Evolutionary conservation across 2,888 invertebrate species (phyloP), one percentile per base, ranked within the genome.

Genomic region (Eupithecia tripunctaria): DNA sequence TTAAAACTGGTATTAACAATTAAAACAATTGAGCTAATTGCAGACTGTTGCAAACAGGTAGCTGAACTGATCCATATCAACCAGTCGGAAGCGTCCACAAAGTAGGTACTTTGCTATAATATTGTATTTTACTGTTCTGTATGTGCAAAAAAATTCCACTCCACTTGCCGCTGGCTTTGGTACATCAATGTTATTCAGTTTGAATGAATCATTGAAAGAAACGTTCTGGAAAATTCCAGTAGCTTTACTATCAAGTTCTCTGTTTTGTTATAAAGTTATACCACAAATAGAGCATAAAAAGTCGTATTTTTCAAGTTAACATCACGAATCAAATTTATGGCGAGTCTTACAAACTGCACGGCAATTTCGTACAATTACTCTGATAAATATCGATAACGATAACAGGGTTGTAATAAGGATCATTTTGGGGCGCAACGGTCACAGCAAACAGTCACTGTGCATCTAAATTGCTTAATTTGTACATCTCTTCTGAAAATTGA

Each of bases 321-420:
- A 70, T 72, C 70, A 72, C 67, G 68, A 77, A 73, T 73, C 59
- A 71, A 71, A 83, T 82, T 82, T 78, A 75, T 79, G 70, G 68
- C 67, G 66, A 47, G 68, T 71, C 71, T 72, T 70, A 70, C 75
- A 75, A 75, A 74, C 78, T 66, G 74, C 75, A 77, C 76, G 77
- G 82, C 80, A 87, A 85, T 85, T 85, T 82, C 62, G 78, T 79
- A 82, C 84, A 84, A 87, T 87, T 83, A 86, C 81, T 82, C 70
- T 68, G 71, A 69, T 77, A 73, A 64, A 70, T 65, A 68, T 38
- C 75, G 78, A 75, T 76, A 71, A 71, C 62, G 43, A 68, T 56
- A 43, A 41, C 74, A 71, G 74, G 67, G 51, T 8, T 36, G 68
- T 68, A 51, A n/a, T 36, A 36, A 68, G 38, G 25, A 56, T 38